A percentile compares a stretch with the other conserved stretches of the same genome.
These are phyloP conservation scores for Ariolimax columbianus DNA, from an alignment of 2,888 invertebrate genomes.

Conservation along the genomic window DNA sequence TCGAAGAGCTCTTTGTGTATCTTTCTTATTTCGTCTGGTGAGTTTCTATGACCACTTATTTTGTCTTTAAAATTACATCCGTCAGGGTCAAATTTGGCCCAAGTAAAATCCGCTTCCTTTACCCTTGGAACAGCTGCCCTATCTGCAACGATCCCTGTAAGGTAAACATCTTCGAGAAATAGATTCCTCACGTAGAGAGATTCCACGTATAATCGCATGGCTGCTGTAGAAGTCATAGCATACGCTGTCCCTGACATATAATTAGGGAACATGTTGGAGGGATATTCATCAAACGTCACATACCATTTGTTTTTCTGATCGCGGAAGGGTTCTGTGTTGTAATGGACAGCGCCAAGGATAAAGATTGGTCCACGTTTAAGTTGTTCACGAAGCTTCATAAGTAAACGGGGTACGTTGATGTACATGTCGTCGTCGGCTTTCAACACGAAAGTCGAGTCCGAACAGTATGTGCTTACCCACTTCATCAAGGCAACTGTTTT, in stretches of 20 bases:
- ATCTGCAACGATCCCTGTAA: conserved; percentile 92
- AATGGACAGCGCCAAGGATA: conserved; percentile 61
- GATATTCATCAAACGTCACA: conserved; percentile 88
- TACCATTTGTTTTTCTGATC: conserved; percentile 91
- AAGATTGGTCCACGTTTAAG: conserved; percentile 50
- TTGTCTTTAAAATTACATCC: conserved; percentile 63
- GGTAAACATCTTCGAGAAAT: conserved; percentile 93
- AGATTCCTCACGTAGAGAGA: conserved; percentile 87
- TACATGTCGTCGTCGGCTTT: conserved; percentile 77
- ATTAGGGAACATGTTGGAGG: conserved; percentile 88
- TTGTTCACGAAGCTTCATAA: conserved; percentile 53
- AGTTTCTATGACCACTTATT: conserved; percentile 65
- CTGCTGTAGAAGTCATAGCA: conserved; percentile 86
- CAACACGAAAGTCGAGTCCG: conserved; percentile 74
- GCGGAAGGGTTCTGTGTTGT: conserved; percentile 83
- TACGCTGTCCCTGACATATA: conserved; percentile 97
- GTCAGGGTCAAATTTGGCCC: conserved; percentile 53
- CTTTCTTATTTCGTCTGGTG: conserved; percentile 58
- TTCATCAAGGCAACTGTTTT: conserved; percentile 79
- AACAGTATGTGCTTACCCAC: conserved; percentile 78
- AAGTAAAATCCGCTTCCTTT: conserved; percentile 62
- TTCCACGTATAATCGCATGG: conserved; percentile 85
- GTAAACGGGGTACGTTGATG: conserved; percentile 60
- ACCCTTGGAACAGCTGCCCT: conserved; percentile 82
- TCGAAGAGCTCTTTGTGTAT: conserved; percentile 56